Conservation (phyloP, 64 coral and sea anemone species). For the Pocillopora damicornis region DNA sequence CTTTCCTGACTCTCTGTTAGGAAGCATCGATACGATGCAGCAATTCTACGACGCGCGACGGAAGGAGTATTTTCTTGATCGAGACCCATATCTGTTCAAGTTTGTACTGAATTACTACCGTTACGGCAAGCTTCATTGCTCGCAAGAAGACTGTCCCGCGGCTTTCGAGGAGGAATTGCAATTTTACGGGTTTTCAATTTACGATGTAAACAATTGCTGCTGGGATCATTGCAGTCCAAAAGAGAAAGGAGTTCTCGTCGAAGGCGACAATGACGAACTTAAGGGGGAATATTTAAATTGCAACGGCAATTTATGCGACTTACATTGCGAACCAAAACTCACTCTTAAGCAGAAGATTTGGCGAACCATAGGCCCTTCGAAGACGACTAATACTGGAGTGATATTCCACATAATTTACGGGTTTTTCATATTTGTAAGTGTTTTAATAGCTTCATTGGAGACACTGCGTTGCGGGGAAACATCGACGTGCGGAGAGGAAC, state of each 20-base stretch:
- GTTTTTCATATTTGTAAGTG: constrained; percentile 87
- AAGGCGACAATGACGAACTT: constrained; percentile 53
- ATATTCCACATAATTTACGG: constrained; percentile 84
- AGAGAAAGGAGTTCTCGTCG: constrained; percentile 62
- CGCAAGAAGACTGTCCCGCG: constrained; percentile 82
- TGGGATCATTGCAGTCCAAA: constrained; percentile 74
- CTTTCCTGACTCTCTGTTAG: constrained; percentile 79
- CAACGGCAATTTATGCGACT: constrained; percentile 43
- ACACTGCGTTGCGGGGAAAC: constrained; percentile 58
- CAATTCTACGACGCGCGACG: constrained; percentile 70
- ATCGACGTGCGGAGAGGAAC: constrained; percentile 66
- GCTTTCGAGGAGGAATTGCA: constrained; percentile 95
- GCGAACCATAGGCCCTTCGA: constrained; percentile 81
- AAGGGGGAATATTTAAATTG: constrained; percentile 54
- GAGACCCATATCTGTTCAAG: constrained; percentile 90
- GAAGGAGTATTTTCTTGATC: constrained; percentile 92
- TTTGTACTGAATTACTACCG: constrained; percentile 94
- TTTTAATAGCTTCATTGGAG: constrained; percentile 71
- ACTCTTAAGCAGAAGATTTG: constrained; percentile 75
- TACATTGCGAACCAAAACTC: constrained; percentile 72
- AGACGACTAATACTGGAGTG: constrained; percentile 75
- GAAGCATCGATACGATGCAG: constrained; percentile 61
- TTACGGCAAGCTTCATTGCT: constrained; percentile 85
- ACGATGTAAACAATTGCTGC: constrained; percentile 87
- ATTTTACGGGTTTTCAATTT: constrained; percentile 91